A percentile compares a stretch with the other conserved stretches of the same genome.
Conservation (phyloP, 2,797 vertebrate species). For the Acipenser transmontanus region DNA sequence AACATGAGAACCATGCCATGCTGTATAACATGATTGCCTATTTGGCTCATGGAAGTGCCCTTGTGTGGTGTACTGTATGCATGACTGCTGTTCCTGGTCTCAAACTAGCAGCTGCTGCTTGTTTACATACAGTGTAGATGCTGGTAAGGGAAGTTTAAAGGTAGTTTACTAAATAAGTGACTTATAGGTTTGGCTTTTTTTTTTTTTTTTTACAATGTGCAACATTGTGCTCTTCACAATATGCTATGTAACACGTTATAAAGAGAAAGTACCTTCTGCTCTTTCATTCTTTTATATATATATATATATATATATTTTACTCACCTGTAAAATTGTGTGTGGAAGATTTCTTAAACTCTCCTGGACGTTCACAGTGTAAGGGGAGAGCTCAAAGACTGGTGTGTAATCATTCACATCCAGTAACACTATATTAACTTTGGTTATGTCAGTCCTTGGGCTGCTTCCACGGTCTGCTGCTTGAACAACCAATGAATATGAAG, state of each 20-base stretch:
- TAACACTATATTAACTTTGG: constrained; percentile 72
- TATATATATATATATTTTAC: constrained; percentile 24
- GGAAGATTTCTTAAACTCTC: constrained; percentile 79
- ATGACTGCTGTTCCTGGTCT: constrained; percentile 28
- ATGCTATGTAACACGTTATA: too few relatives aligned
- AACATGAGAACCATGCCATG: not conserved
- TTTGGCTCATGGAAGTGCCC: constrained; percentile 17
- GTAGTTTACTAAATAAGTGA: constrained; percentile 8
- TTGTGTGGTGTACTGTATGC: constrained; percentile 28
- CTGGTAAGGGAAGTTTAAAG: constrained; percentile 11
- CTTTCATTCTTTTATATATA: too few relatives aligned
- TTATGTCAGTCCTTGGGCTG: constrained; percentile 70
- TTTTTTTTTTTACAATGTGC: not conserved
- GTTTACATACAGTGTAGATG: constrained; percentile 40
- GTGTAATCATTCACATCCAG: constrained; percentile 85
- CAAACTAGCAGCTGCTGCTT: constrained; percentile 32
- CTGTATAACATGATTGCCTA: constrained; percentile 19
- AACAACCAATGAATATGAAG: constrained; percentile 71
- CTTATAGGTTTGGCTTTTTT: constrained; percentile 9
- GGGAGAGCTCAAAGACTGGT: constrained; percentile 83
- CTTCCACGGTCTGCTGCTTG: constrained; percentile 85
- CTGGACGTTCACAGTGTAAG: constrained; percentile 75
- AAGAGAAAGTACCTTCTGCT: too few relatives aligned
- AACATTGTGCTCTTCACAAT: too few relatives aligned
- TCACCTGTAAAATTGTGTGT: constrained; percentile 80